Evolutionary conservation across 2,113 vertebrate species (phyloP).

Genomic region (Erythrolamprus reginae): DNA sequence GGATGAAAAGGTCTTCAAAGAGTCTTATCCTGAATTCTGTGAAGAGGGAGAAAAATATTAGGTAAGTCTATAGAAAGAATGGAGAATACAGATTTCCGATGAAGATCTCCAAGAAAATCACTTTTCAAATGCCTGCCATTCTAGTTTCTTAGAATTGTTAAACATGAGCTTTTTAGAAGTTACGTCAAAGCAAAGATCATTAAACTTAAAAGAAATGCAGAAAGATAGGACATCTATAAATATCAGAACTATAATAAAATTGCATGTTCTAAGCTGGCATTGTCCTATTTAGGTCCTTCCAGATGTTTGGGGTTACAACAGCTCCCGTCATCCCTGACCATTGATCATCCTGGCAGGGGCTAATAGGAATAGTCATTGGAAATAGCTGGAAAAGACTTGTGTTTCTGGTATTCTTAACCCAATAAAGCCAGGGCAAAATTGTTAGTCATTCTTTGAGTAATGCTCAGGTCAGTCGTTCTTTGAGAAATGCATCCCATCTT

Average conservation of each 20-base stretch:
- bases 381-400: neutral
- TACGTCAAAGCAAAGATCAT: neutral
- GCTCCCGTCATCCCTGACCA: neutral
- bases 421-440: neutral
- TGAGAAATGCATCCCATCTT: constrained; percentile 15
- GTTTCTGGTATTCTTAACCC: neutral
- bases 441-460: neutral
- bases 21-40: neutral
- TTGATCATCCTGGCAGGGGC: neutral
- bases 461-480: neutral
- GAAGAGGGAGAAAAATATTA: neutral
- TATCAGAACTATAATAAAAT: neutral
- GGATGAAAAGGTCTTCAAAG: no score
- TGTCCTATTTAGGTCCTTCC: neutral
- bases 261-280: neutral
- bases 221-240: neutral
- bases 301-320: neutral
- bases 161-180: neutral
- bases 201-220: neutral
- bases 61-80: neutral
- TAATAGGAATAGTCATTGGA: neutral
- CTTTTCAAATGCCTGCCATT: neutral
- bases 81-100: neutral
- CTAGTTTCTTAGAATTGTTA: neutral
- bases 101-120: neutral